These are phyloP conservation scores for Platalea minor DNA, from an alignment of 2,797 vertebrate genomes.

Conservation along the genomic window DNA sequence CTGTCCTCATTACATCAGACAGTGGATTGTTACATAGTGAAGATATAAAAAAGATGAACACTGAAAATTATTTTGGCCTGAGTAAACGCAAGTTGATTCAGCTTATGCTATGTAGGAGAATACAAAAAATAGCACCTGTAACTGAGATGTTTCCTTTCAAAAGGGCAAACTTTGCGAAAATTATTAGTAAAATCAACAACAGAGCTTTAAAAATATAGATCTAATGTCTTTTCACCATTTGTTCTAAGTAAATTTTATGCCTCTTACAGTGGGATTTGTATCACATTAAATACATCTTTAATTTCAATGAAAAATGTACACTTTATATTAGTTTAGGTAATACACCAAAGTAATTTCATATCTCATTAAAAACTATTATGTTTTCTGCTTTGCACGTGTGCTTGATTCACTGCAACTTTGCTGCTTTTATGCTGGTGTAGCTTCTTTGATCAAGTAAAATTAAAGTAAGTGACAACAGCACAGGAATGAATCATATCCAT, in stretches of 20 bases:
- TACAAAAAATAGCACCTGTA: background rate
- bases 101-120: background rate
- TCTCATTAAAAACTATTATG: background rate
- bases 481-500: background rate
- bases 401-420: background rate
- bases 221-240: background rate
- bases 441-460: background rate
- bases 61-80: background rate
- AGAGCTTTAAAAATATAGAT: background rate
- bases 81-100: background rate
- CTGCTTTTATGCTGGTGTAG: background rate
- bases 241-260: background rate
- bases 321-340: background rate
- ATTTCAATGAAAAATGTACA: background rate
- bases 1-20: background rate
- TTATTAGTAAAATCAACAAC: background rate
- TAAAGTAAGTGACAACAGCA: background rate
- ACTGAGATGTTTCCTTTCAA: background rate
- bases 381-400: background rate
- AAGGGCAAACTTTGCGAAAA: background rate
- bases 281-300: background rate
- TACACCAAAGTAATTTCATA: background rate
- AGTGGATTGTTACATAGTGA: accelerated
- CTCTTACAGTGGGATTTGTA: background rate
- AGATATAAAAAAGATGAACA: background rate